Evolutionary conservation across 2,888 invertebrate genomes (phyloP).

Genomic region (Brachyopa scutellaris): DNA sequence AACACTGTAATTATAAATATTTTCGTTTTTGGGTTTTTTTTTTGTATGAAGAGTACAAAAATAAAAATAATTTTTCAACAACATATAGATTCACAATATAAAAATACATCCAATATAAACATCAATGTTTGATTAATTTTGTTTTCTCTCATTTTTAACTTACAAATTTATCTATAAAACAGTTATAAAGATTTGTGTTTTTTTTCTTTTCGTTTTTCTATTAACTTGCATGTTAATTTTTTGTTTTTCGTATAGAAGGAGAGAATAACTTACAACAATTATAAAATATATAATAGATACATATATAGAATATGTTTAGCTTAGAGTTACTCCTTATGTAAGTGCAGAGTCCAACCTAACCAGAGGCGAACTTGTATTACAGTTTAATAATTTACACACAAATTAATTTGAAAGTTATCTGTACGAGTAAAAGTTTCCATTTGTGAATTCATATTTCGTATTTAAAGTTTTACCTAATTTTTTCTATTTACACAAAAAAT

Average conservation of each 20-base stretch:
- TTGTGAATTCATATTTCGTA: conserved; percentile 34
- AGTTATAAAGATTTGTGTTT: conserved; percentile 54
- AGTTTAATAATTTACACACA: conserved; percentile 44
- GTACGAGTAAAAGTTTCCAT: conserved; percentile 41
- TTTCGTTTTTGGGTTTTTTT: not conserved
- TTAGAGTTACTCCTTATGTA: conserved; percentile 39
- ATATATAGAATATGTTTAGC: conserved; percentile 34
- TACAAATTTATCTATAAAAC: conserved; percentile 69
- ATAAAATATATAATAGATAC: conserved; percentile 49
- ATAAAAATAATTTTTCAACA: conserved; percentile 56
- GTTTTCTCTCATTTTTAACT: conserved; percentile 21
- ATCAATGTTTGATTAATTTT: conserved; percentile 15
- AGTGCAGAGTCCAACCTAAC: conserved; percentile 42
- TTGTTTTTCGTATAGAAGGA: conserved; percentile 15
- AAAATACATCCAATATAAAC: conserved; percentile 58
- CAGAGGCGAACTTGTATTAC: conserved; percentile 49
- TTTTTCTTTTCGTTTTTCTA: conserved; percentile 12
- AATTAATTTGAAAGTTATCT: conserved; percentile 36
- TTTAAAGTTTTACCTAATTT: conserved; percentile 6
- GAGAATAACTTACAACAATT: conserved; percentile 56
- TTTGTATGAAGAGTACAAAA: conserved; percentile 41
- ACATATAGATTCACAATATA: conserved; percentile 64
- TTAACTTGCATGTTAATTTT: too few species aligned
- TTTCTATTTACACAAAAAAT: conserved; percentile 39
- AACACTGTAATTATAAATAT: not conserved